Evolutionary conservation across 2,888 invertebrate species (phyloP).

Genomic region (Drosophila aldrichi): DNA sequence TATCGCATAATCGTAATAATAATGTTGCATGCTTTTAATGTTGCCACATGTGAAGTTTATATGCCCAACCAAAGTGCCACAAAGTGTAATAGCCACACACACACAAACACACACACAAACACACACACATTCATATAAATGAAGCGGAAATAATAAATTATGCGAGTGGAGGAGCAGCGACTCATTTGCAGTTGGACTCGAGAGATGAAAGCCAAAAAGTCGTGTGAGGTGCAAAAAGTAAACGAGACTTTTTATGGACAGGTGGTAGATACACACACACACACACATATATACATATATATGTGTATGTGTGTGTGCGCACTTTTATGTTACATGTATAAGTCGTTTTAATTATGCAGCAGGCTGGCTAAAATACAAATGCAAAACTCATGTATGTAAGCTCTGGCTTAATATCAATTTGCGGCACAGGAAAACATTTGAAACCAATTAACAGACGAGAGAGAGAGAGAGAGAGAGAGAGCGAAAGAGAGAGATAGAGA

Average conservation of each 20-base stretch:
- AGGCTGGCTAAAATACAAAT: constrained; percentile 54
- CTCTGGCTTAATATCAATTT: constrained; percentile 56
- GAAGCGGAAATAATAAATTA: constrained; percentile 76
- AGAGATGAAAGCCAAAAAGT: constrained; percentile 49
- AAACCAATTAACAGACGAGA: constrained; percentile 67
- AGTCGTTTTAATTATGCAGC: constrained; percentile 68
- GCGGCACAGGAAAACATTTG: constrained; percentile 59
- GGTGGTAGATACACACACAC: neutral
- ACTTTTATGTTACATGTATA: constrained; percentile 51
- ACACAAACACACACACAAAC: constrained; percentile 26
- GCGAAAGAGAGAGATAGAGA: constrained; percentile 1
- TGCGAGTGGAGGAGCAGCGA: constrained; percentile 45
- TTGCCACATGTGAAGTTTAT: constrained; percentile 55
- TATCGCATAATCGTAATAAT: constrained; percentile 69
- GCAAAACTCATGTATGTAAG: constrained; percentile 70
- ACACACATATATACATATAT: neutral
- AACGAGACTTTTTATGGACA: constrained; percentile 24
- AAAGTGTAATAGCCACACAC: constrained; percentile 66
- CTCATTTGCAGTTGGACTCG: constrained; percentile 45
- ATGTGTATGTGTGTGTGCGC: neutral
- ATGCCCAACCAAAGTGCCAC: constrained; percentile 46
- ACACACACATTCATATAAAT: constrained; percentile 34
- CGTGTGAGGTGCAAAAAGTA: constrained; percentile 41
- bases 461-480: constrained; percentile 12
- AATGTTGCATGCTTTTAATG: constrained; percentile 70